phyloP scores from a whole-genome alignment of 1,140 invertebrate genomes.

The Nasonia longicornis region DNA sequence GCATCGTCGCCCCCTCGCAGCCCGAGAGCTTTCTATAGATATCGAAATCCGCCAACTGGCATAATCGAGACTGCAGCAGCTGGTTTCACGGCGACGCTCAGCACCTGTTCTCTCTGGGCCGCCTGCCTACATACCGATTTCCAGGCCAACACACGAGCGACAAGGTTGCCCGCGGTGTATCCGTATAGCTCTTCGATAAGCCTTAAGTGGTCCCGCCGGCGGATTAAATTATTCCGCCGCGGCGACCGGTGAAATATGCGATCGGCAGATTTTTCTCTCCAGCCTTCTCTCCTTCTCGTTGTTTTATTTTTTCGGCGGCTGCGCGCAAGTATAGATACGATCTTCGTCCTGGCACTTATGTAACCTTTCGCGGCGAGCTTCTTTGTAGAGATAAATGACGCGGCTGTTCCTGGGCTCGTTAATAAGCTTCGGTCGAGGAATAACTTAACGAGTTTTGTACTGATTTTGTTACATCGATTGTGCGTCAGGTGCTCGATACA shows the following conservation, averaged over 20 bases:
- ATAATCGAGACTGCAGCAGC: constrained; percentile 43
- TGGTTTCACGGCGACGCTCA: constrained; percentile 45
- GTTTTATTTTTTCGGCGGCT: background rate
- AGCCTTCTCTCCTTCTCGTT: background rate
- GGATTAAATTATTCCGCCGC: constrained; percentile 40
- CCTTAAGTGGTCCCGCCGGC: constrained; percentile 38
- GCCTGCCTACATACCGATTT: constrained; percentile 25
- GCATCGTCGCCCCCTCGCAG: no score
- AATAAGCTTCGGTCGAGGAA: background rate
- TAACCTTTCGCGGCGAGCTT: constrained; percentile 25
- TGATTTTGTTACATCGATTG: no score
- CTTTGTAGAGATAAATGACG: constrained; percentile 29
- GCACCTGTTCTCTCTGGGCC: constrained; percentile 51
- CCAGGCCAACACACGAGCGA: background rate
- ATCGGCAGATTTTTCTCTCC: constrained; percentile 28
- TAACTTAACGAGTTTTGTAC: no score
- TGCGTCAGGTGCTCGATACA: no score
- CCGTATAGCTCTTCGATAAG: constrained; percentile 9
- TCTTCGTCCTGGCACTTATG: constrained; percentile 19
- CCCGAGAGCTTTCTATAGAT: constrained; percentile 17
- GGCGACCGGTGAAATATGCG: constrained; percentile 6
- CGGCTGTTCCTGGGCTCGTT: background rate
- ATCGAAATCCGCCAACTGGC: constrained; percentile 6
- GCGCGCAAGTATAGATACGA: background rate
- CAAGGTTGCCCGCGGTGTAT: constrained; percentile 6